These are phyloP conservation scores for Strongylocentrotus purpuratus DNA, from an alignment of 35 echinoderm and acorn worm genomes.

Conservation along the genomic window DNA sequence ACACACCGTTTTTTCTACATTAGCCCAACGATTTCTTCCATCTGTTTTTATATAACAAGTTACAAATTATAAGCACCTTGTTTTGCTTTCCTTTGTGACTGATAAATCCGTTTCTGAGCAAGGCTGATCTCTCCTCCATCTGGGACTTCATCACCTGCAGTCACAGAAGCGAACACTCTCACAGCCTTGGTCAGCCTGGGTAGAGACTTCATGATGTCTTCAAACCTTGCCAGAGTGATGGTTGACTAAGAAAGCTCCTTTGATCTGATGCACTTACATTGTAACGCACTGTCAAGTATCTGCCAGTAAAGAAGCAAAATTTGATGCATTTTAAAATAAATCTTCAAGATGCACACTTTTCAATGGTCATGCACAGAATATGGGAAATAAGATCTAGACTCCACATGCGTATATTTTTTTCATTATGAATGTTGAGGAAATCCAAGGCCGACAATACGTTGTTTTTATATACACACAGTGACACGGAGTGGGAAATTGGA, in stretches of 20 bases:
- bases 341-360: too few species aligned
- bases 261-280: too few species aligned
- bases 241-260: not conserved
- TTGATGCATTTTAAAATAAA: too few species aligned
- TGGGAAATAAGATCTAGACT: too few species aligned
- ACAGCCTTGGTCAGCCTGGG: conserved; percentile 82
- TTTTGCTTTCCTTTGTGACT: conserved; percentile 45
- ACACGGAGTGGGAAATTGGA: too few species aligned
- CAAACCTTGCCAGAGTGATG: not conserved
- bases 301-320: not conserved
- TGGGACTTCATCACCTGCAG: conserved; percentile 29
- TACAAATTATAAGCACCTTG: conserved; percentile 23
- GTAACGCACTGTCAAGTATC: not conserved
- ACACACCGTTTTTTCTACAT: too few species aligned
- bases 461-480: too few species aligned
- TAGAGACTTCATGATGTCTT: conserved; percentile 51
- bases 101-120: conserved; percentile 54
- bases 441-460: too few species aligned
- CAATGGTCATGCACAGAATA: too few species aligned
- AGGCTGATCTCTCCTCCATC: conserved; percentile 37
- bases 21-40: too few species aligned
- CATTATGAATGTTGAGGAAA: too few species aligned
- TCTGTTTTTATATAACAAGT: not conserved
- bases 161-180: conserved; percentile 76
- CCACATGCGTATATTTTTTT: too few species aligned